Evolutionary conservation across 30 jellyfish, hydroid and myxozoan genomes (phyloP).

Genomic region (Aurelia sp.): DNA sequence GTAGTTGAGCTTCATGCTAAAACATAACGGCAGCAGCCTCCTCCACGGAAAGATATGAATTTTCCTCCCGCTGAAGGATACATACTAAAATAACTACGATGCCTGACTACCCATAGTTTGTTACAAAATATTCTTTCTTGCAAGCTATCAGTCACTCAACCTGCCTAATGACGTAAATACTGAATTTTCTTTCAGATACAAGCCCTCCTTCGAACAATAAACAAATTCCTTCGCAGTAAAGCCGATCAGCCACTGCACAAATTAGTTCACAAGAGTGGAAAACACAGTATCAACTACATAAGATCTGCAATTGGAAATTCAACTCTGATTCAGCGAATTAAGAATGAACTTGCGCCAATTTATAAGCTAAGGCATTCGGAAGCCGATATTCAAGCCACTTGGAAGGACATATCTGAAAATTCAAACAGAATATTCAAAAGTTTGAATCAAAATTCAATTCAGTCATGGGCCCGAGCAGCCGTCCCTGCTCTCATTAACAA

Average conservation of each 20-base stretch:
- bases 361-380: neutral
- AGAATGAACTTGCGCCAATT: constrained; percentile 5
- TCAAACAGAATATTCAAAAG: constrained; percentile 1
- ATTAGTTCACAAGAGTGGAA: constrained; percentile 36
- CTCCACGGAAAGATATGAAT: no score
- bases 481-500: constrained; percentile 42
- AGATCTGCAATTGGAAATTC: constrained; percentile 22
- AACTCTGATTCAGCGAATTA: constrained; percentile 1
- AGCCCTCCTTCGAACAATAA: constrained; percentile 1
- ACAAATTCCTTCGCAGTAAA: constrained; percentile 19
- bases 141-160: neutral
- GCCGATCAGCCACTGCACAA: constrained; percentile 62
- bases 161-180: no score
- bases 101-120: no score
- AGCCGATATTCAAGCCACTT: neutral
- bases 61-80: no score
- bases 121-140: neutral
- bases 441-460: neutral
- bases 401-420: neutral
- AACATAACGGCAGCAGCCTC: no score
- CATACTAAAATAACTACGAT: no score
- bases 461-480: constrained; percentile 1
- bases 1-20: no score
- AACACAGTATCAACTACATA: constrained; percentile 12
- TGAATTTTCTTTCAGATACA: neutral